A percentile compares a stretch with the other conserved stretches of the same genome.
These are phyloP conservation scores for Lacanobia oleracea DNA, from an alignment of 2,888 invertebrate species.

Conservation along the genomic window DNA sequence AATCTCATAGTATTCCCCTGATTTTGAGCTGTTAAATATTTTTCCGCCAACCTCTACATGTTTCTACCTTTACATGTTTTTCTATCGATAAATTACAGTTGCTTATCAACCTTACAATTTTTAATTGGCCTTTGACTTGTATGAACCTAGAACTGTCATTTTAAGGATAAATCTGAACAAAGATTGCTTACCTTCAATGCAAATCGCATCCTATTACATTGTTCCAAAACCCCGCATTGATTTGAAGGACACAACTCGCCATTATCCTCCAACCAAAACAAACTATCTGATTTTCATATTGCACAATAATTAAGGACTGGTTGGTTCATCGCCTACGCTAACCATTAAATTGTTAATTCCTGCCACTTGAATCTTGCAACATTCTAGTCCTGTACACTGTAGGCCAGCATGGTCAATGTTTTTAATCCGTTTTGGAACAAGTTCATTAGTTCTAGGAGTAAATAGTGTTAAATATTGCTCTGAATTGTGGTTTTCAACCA, in stretches of 20 bases:
- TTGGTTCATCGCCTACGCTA: constrained; percentile 58
- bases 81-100: too few species aligned
- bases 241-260: constrained; percentile 25
- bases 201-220: not conserved
- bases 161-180: not conserved
- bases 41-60: not conserved
- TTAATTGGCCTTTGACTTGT: not conserved
- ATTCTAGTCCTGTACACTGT: constrained; percentile 23
- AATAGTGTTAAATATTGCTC: constrained; percentile 3
- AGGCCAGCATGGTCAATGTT: constrained; percentile 19
- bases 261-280: constrained; percentile 26
- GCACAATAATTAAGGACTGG: constrained; percentile 55
- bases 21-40: not conserved
- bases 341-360: constrained; percentile 50
- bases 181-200: not conserved
- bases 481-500: constrained; percentile 34
- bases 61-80: too few species aligned
- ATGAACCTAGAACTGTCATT: not conserved
- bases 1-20: not conserved
- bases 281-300: constrained; percentile 49
- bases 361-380: constrained; percentile 43
- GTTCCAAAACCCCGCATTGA: not conserved
- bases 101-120: not conserved
- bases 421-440: constrained; percentile 37
- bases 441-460: constrained; percentile 37